phyloP scores from a whole-genome alignment of 2,797 vertebrate genomes.

The Poecilia velifera region DNA sequence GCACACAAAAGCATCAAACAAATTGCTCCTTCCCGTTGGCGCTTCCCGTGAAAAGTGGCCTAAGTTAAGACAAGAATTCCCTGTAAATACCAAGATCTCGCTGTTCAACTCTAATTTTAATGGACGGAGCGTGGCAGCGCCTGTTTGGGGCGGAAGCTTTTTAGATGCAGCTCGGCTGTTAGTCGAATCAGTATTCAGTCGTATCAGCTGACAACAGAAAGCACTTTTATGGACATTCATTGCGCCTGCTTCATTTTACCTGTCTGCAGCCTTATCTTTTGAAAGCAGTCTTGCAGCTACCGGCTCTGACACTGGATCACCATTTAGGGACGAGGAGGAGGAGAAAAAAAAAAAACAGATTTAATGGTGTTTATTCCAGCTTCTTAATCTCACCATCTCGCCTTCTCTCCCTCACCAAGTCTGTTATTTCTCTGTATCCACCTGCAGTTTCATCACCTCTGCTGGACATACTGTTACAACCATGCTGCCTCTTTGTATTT shows the following conservation, averaged over 20 bases:
- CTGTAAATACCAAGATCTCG: slow-evolving; percentile 24
- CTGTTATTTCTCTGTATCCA: slow-evolving; percentile 44
- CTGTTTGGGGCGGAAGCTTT: slow-evolving; percentile 25
- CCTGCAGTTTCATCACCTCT: slow-evolving; percentile 51
- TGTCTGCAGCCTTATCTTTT: slow-evolving; percentile 67
- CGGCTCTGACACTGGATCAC: slow-evolving; percentile 63
- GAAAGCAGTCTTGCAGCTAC: slow-evolving; percentile 55
- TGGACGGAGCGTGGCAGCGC: slow-evolving; percentile 37
- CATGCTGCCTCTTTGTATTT: slow-evolving; percentile 19
- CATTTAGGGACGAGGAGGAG: slow-evolving; percentile 42
- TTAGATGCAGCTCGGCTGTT: slow-evolving; percentile 27
- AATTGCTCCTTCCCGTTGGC: not conserved
- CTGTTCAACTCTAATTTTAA: slow-evolving; percentile 37
- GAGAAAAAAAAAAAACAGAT: slow-evolving; percentile 6
- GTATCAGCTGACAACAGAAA: slow-evolving; percentile 55
- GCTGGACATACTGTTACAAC: slow-evolving; percentile 19
- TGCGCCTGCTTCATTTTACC: slow-evolving; percentile 65
- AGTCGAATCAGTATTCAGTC: slow-evolving; percentile 43
- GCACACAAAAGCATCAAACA: not conserved
- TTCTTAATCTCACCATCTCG: slow-evolving; percentile 67
- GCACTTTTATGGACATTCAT: slow-evolving; percentile 62
- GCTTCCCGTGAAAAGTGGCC: slow-evolving; percentile 3
- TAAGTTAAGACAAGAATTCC: slow-evolving; percentile 20
- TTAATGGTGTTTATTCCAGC: slow-evolving; percentile 70
- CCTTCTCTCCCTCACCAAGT: slow-evolving; percentile 25